Base-by-base conservation (phyloP, 1,140 invertebrate genomes). In the Semibalanus balanoides region DNA sequence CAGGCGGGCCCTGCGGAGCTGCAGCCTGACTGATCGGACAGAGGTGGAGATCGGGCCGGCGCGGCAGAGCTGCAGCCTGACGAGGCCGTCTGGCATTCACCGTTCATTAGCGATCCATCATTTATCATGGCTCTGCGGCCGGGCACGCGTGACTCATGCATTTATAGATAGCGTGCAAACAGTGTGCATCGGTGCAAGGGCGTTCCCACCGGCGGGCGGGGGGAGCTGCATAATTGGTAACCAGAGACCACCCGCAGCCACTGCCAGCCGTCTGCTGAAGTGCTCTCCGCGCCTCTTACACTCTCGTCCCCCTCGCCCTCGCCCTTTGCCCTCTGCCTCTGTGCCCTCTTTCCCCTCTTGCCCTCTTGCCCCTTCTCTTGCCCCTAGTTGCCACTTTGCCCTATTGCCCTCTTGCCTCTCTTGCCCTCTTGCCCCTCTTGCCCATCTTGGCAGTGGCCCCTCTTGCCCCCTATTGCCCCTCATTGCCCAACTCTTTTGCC, bases 251-350 rank as follows among this genome's bases (percentile, higher is more conserved):
- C 7, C 51, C 22, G 51, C 51, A 3, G 11, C 51, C 51, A 64
- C 14, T 25, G 22, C 22, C n/a, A n/a, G 51, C 51, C 51, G 35
- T 25, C 14, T 64, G 17, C 17, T 40, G 35, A 7, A 7, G 5
- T 17, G 35, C 75, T 76, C 43, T 76, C 35, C 74, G 17, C 1
- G 29, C 31, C 40, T 72, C 75, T 76, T 31, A 31, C 40, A 5
- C 74, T 75, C 30, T 35, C 51, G 25, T 70, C 74, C 31, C 40
- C 9, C 5, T 29, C 28, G 1, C 30, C 64, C 7, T 76, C 70
- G 1, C 35, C 28, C 31, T 74, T 29, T 75, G n/a, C 31, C 27
- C 51, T 40, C 64, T 31, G 14, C 9, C 29, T 43, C 75, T 76
- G 3, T 17, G 28, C 7, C 29, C 69, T 43, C 7, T 29, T 73